phyloP scores from a whole-genome alignment of 2,113 vertebrate species.

The Lucifuga dentata region DNA sequence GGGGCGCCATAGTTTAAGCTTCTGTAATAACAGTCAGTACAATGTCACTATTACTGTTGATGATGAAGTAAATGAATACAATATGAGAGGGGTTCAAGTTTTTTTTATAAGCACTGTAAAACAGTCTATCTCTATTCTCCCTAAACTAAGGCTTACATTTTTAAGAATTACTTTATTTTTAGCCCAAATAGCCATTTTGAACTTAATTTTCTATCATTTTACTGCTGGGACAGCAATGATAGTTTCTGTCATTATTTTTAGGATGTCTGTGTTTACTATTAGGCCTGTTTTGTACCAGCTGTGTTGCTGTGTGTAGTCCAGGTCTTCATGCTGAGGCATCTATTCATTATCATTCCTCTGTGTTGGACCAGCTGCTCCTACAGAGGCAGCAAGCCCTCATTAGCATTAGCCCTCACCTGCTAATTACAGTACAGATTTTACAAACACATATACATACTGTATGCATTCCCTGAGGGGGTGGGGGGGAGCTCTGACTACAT shows the following conservation, averaged over 20 bases:
- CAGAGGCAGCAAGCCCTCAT: slow-evolving; percentile 63
- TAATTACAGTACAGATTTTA: slow-evolving; percentile 64
- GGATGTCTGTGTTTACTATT: slow-evolving; percentile 28
- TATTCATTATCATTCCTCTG: slow-evolving; percentile 82
- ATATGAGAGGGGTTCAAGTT: not conserved
- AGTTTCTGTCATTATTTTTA: not conserved
- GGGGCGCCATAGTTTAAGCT: slow-evolving; percentile 35
- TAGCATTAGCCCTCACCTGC: slow-evolving; percentile 60
- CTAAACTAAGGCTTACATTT: too few relatives aligned
- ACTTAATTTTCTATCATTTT: too few relatives aligned
- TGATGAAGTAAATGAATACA: not conserved
- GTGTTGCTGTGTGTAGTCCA: slow-evolving; percentile 41
- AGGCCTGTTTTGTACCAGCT: slow-evolving; percentile 45
- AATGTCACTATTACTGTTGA: too few relatives aligned
- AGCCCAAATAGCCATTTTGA: too few relatives aligned
- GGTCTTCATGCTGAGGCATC: slow-evolving; percentile 36
- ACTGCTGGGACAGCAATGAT: not conserved
- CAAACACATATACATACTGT: slow-evolving; percentile 43
- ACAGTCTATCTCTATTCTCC: not conserved
- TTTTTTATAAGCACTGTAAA: not conserved
- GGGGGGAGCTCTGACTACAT: not conserved
- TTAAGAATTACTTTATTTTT: too few relatives aligned
- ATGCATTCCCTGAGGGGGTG: slow-evolving; percentile 1
- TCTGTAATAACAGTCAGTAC: not conserved
- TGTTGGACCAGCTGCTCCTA: slow-evolving; percentile 72